These are phyloP conservation scores for Pantala flavescens DNA, from an alignment of 1,140 invertebrate species.

Conservation along the genomic window DNA sequence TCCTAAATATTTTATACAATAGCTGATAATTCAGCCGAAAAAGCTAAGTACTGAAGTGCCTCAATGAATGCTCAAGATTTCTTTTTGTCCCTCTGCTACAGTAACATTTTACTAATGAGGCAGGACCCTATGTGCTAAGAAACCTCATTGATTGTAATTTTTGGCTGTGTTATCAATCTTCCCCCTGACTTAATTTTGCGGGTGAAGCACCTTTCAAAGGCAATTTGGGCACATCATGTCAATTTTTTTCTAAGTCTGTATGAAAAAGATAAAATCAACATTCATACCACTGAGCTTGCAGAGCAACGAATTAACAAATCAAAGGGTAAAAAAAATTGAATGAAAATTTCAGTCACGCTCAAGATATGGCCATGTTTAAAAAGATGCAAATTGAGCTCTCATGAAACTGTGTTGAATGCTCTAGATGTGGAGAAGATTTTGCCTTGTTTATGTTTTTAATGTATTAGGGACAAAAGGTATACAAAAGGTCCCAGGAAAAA, in stretches of 20 bases:
- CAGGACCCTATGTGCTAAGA: not conserved
- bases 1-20: conserved; percentile 1
- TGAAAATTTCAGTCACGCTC: not conserved
- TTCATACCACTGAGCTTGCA: not conserved
- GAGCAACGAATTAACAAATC: not conserved
- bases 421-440: not conserved
- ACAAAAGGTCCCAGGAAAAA: not conserved
- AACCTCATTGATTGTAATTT: not conserved
- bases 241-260: not conserved
- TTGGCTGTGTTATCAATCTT: not conserved
- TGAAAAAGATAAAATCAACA: not conserved
- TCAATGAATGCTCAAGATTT: not conserved
- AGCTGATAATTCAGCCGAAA: not conserved
- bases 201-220: too few species aligned
- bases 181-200: too few species aligned
- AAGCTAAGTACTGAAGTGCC: not conserved
- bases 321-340: not conserved
- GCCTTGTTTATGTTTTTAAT: not conserved
- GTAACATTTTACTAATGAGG: not conserved
- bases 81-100: not conserved
- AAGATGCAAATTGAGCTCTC: not conserved
- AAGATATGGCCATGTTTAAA: not conserved
- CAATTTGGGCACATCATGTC: not conserved
- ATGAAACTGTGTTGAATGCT: not conserved
- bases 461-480: not conserved